Conservation (phyloP, 2,113 vertebrate species). For the Polyodon spathula region DNA sequence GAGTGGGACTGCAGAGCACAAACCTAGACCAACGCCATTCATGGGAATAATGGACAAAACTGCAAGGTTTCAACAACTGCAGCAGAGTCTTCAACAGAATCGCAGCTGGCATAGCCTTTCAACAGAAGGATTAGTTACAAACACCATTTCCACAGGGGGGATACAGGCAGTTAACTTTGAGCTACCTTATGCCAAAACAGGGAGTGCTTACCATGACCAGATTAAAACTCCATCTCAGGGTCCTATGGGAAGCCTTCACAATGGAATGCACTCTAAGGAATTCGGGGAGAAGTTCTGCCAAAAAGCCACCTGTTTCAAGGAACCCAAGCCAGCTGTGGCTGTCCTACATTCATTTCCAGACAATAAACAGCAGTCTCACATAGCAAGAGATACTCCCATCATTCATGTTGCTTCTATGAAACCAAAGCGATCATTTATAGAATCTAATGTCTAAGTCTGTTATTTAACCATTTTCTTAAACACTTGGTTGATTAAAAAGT, state of each 20-base stretch:
- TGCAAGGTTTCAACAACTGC: constrained; percentile 67
- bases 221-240: constrained; percentile 51
- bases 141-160: constrained; percentile 34
- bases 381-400: constrained; percentile 59
- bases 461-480: not conserved
- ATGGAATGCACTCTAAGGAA: constrained; percentile 64
- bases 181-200: constrained; percentile 50
- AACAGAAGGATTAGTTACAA: constrained; percentile 48
- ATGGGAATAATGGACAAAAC: constrained; percentile 96
- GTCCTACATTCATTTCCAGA: constrained; percentile 59
- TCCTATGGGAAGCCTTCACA: constrained; percentile 54
- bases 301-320: constrained; percentile 54
- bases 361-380: constrained; percentile 47
- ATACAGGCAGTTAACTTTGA: constrained; percentile 56
- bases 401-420: constrained; percentile 68
- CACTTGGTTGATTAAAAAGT: not conserved
- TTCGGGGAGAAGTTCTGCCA: constrained; percentile 61
- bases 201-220: constrained; percentile 52
- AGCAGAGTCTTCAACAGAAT: constrained; percentile 38
- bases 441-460: constrained; percentile 81
- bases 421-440: constrained; percentile 96
- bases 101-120: constrained; percentile 71
- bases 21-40: constrained; percentile 73
- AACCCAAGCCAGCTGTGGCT: constrained; percentile 58
- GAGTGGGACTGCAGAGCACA: constrained; percentile 55